These are phyloP conservation scores for Gandaritis pyraliata DNA, from an alignment of 2,888 invertebrate species.

Conservation along the genomic window DNA sequence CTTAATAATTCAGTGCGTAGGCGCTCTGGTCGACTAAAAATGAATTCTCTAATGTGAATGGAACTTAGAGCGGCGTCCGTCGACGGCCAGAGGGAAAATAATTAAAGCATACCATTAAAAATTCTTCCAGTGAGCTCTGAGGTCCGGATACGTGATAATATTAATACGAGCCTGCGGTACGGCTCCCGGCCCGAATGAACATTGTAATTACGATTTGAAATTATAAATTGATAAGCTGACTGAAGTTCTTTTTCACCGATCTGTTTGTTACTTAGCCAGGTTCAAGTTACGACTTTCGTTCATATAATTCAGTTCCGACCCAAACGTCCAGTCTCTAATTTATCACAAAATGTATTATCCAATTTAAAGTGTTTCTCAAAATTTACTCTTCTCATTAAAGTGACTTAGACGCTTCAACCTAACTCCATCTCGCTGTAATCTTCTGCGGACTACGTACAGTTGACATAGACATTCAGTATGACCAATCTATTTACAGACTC, in stretches of 20 bases:
- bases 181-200: slow-evolving; percentile 41
- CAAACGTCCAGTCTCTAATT: no score
- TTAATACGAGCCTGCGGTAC: slow-evolving; percentile 71
- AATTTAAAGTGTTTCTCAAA: no score
- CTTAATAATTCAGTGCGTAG: slow-evolving; percentile 43
- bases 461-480: slow-evolving; percentile 12
- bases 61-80: slow-evolving; percentile 65
- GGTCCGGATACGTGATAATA: slow-evolving; percentile 82
- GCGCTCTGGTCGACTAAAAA: slow-evolving; percentile 62
- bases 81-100: slow-evolving; percentile 74
- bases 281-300: no score
- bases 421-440: not conserved
- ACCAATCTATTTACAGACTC: slow-evolving; percentile 19
- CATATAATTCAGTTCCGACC: no score
- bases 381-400: no score
- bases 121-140: slow-evolving; percentile 78
- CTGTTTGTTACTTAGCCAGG: not conserved
- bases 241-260: slow-evolving; percentile 19
- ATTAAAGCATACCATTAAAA: slow-evolving; percentile 83
- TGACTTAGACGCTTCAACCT: not conserved
- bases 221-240: slow-evolving; percentile 38
- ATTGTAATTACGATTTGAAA: slow-evolving; percentile 43
- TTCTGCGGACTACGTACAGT: not conserved
- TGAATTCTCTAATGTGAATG: slow-evolving; percentile 83
- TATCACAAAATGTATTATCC: no score